These are phyloP conservation scores for Cephonodes hylas DNA, from an alignment of 2,888 invertebrate species.

Conservation along the genomic window DNA sequence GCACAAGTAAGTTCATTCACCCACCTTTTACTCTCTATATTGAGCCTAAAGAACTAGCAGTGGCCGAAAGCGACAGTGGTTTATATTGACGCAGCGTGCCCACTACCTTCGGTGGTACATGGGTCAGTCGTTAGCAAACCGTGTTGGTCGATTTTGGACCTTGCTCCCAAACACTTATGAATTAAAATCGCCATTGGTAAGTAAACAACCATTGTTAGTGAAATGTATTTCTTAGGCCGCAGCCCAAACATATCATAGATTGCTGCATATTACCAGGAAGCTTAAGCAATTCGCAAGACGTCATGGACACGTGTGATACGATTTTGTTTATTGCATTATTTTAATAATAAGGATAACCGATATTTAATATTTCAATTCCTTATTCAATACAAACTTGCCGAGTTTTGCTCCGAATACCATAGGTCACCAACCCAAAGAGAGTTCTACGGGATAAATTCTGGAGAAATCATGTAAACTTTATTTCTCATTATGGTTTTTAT, in stretches of 20 bases:
- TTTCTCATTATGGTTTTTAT: too few relatives aligned
- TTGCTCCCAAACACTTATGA: conserved; percentile 33
- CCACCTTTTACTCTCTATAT: conserved; percentile 75
- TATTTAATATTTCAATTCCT: background rate
- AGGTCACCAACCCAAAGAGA: too few relatives aligned
- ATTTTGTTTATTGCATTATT: background rate
- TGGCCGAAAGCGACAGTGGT: conserved; percentile 72
- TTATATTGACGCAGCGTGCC: conserved; percentile 72
- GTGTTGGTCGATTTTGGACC: conserved; percentile 48
- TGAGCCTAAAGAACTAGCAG: conserved; percentile 70
- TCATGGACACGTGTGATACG: conserved; percentile 40
- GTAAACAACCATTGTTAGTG: conserved; percentile 38
- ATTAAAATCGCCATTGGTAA: conserved; percentile 24
- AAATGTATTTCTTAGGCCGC: conserved; percentile 41
- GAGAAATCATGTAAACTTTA: too few relatives aligned
- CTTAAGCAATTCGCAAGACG: conserved; percentile 47
- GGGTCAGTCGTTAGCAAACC: conserved; percentile 42
- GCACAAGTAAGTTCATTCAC: conserved; percentile 50
- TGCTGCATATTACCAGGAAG: conserved; percentile 59
- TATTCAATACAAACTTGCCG: too few relatives aligned
- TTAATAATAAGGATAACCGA: background rate
- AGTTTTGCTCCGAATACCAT: too few relatives aligned
- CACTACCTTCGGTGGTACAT: conserved; percentile 65
- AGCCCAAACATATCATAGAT: conserved; percentile 42
- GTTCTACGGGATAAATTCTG: too few relatives aligned